phyloP scores from a whole-genome alignment of 2,113 vertebrate species.

The Neodontobutis hainanensis region DNA sequence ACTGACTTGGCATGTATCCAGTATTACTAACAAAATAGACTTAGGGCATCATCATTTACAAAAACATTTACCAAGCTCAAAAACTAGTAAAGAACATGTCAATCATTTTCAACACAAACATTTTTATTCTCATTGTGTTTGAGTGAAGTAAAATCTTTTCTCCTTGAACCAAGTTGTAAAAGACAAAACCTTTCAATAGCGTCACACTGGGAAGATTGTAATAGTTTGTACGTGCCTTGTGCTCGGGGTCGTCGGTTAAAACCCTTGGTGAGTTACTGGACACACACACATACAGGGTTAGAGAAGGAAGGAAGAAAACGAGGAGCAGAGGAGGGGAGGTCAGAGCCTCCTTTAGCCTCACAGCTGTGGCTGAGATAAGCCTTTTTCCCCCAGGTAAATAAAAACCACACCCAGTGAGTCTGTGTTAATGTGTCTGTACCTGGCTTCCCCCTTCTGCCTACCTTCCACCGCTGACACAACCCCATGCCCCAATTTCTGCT shows the following conservation, averaged over 20 bases:
- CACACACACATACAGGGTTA: constrained; percentile 40
- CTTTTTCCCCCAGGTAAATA: constrained; percentile 73
- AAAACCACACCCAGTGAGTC: constrained; percentile 59
- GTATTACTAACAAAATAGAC: too few relatives aligned
- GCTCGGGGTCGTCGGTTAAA: constrained; percentile 66
- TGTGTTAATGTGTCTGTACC: constrained; percentile 27
- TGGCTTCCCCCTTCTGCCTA: constrained; percentile 26
- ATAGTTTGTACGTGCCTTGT: constrained; percentile 62
- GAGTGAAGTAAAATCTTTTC: constrained; percentile 45
- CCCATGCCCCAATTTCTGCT: constrained; percentile 23
- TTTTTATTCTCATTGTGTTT: constrained; percentile 3
- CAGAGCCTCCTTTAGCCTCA: constrained; percentile 81
- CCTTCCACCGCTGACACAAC: constrained; percentile 42
- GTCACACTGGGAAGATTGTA: constrained; percentile 75
- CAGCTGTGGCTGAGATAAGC: constrained; percentile 73
- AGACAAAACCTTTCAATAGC: constrained; percentile 68
- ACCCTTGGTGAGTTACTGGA: constrained; percentile 53
- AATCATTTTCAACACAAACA: neutral
- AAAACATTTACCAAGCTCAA: too few relatives aligned
- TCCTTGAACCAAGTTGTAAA: constrained; percentile 76
- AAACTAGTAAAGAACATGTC: neutral
- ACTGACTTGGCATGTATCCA: too few relatives aligned
- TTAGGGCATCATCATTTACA: too few relatives aligned
- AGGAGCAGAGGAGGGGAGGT: constrained; percentile 62
- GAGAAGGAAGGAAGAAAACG: constrained; percentile 42